Evolutionary conservation across 1,140 invertebrate species (phyloP).

Genomic region (Orius insidiosus): DNA sequence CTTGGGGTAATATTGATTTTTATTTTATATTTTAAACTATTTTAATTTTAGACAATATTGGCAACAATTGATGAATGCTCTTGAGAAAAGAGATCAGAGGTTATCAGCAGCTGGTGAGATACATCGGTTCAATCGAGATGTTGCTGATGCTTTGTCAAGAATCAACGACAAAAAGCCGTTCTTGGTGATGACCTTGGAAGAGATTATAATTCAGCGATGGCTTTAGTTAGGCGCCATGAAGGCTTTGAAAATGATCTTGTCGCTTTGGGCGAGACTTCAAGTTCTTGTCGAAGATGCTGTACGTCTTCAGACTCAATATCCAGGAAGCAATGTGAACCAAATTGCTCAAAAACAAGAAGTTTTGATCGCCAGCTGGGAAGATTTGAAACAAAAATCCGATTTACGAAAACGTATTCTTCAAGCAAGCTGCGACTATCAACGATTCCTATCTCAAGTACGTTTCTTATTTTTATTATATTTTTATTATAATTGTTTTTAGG

Average conservation of each 20-base stretch:
- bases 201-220: slow-evolving; percentile 74
- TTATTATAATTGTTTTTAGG: slow-evolving; percentile 29
- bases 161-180: slow-evolving; percentile 76
- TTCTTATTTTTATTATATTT: neutral
- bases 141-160: slow-evolving; percentile 75
- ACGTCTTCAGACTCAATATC: slow-evolving; percentile 72
- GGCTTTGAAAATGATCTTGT: slow-evolving; percentile 89
- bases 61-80: slow-evolving; percentile 70
- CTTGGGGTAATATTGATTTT: slow-evolving; percentile 45
- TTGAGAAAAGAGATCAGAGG: slow-evolving; percentile 68
- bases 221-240: slow-evolving; percentile 72
- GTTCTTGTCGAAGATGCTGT: slow-evolving; percentile 80
- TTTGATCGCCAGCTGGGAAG: slow-evolving; percentile 74
- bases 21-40: too few relatives aligned
- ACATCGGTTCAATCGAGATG: slow-evolving; percentile 90
- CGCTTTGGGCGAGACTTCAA: slow-evolving; percentile 82
- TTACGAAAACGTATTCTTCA: slow-evolving; percentile 62
- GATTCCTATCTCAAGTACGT: slow-evolving; percentile 56
- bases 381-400: slow-evolving; percentile 63
- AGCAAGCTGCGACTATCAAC: slow-evolving; percentile 75
- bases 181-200: slow-evolving; percentile 70
- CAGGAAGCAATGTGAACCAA: slow-evolving; percentile 78
- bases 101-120: slow-evolving; percentile 87
- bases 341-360: slow-evolving; percentile 65
- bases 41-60: slow-evolving; percentile 43